Conservation (phyloP, 1,140 invertebrate species). For the Glomeris maerens region DNA sequence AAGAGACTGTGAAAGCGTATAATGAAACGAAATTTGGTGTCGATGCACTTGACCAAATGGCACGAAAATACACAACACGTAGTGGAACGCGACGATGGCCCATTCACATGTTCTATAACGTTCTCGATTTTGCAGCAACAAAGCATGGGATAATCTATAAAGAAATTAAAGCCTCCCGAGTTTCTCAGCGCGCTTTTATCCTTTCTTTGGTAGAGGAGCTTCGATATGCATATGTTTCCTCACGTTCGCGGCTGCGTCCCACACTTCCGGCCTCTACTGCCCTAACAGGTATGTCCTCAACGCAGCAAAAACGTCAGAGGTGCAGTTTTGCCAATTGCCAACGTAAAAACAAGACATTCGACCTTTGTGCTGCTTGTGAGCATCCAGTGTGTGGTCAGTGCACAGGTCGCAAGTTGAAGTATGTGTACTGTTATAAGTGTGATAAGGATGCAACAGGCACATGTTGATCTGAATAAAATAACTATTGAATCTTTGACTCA, state of each 20-base stretch:
- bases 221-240: background rate
- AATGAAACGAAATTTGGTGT: background rate
- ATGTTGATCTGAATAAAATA: no score
- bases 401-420: background rate
- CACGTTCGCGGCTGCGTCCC: background rate
- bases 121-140: background rate
- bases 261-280: no score
- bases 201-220: background rate
- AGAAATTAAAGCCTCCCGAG: background rate
- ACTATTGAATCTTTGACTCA: no score
- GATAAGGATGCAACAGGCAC: no score
- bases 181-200: background rate
- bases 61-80: background rate
- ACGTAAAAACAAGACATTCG: background rate
- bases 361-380: background rate
- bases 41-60: background rate
- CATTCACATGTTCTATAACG: background rate
- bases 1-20: background rate
- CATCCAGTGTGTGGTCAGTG: no score
- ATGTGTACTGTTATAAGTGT: background rate
- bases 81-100: background rate
- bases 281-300: no score
- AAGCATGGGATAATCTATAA: background rate
- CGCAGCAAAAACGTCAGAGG: background rate
- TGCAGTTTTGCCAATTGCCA: background rate